Base-by-base conservation (phyloP, 1,140 invertebrate genomes). In the Drosophila malerkotliana region DNA sequence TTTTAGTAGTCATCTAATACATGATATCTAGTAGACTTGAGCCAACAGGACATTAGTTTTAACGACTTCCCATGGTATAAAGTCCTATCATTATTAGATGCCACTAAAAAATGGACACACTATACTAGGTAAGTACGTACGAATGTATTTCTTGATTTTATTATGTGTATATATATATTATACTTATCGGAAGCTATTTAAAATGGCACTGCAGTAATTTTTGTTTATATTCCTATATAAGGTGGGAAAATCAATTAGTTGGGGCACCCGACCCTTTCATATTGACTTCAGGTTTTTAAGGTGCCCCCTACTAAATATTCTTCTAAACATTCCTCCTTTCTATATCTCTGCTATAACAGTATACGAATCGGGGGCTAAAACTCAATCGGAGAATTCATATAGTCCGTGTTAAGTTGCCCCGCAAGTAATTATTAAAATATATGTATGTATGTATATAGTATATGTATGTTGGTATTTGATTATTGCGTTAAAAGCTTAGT, bases 161-260 rank as follows among this genome's bases (percentile, higher is more conserved):
- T 73, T 75, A 55, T 45, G 48, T 76, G 37, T 67, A 52, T 79
- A 56, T 79, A 37, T 68, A 48, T 78, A 55, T 71, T 80, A 59
- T 83, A 79, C 84, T 90, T 90, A 83, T 91, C 67, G 90, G 90
- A 91, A 91, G 90, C 90, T 91, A 90, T 91, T 90, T 91, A 90
- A 91, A 91, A 91, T 91, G 90, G 90, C 90, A 91, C 90, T 91
- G 90, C 90, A 91, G 90, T 91, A 91, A 81, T 84, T 79, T 75
- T 68, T 76, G 62, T 77, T 69, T 87, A 87, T 87, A 87, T 87
- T 87, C 78, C 78, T 85, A 83, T 87, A 72, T 91, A 91, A 91
- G 90, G 90, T 91, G 90, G 90, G 90, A 91, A 91, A 91, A 90
- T 88, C 89, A 91, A 91, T 91, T 91, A 87, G 89, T 90, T 59